These are phyloP conservation scores for Aphidoletes aphidimyza DNA, from an alignment of 2,888 invertebrate genomes.

Conservation along the genomic window DNA sequence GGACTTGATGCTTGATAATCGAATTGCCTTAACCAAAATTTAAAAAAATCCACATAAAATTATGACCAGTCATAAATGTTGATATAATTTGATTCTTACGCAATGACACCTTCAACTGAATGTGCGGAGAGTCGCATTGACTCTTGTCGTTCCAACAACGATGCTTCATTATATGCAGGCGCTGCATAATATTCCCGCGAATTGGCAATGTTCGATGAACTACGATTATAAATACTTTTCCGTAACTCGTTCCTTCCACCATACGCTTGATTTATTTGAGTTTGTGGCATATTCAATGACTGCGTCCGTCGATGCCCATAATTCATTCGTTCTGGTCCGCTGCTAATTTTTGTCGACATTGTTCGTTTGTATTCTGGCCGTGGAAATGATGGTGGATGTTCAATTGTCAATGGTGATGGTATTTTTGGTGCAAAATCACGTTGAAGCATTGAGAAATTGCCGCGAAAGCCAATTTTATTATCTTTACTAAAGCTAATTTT, in stretches of 20 bases:
- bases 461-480: not conserved
- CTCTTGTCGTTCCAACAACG: constrained; percentile 63
- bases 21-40: constrained; percentile 61
- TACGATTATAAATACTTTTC: not conserved
- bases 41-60: too few relatives aligned
- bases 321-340: constrained; percentile 59
- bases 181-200: constrained; percentile 65
- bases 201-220: constrained; percentile 58
- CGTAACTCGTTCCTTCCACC: not conserved
- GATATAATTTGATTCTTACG: constrained; percentile 61
- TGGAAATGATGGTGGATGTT: constrained; percentile 58
- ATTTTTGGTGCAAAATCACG: constrained; percentile 10
- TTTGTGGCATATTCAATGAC: constrained; percentile 62
- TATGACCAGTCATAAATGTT: too few relatives aligned
- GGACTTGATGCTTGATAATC: constrained; percentile 86
- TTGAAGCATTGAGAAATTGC: not conserved
- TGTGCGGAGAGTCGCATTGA: constrained; percentile 61
- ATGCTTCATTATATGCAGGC: constrained; percentile 64
- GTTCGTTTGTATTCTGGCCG: constrained; percentile 64
- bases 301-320: constrained; percentile 64
- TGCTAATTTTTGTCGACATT: constrained; percentile 63
- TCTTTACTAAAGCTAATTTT: not conserved
- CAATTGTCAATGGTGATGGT: not conserved
- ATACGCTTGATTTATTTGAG: constrained; percentile 24
- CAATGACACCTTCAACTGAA: constrained; percentile 63